These are phyloP conservation scores for Eulemur albifrons DNA, from an alignment of 2,797 vertebrate genomes.

Conservation along the genomic window DNA sequence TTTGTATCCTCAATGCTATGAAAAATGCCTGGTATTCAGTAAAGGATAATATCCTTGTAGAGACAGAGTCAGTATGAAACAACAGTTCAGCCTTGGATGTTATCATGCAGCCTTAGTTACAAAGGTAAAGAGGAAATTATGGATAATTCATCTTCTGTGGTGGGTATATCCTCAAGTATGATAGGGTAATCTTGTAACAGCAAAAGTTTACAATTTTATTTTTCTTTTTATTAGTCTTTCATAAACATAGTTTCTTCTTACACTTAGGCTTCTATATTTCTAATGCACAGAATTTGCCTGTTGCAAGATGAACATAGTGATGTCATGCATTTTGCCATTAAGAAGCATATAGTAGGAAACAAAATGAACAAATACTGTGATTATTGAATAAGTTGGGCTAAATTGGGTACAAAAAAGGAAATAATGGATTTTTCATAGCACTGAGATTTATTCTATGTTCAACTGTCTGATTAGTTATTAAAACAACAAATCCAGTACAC, in stretches of 20 bases:
- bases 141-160: background rate
- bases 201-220: background rate
- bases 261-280: background rate
- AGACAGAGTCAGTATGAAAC: background rate
- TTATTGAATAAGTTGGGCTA: background rate
- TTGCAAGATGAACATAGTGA: background rate
- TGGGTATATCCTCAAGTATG: background rate
- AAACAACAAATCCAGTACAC: background rate
- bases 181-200: background rate
- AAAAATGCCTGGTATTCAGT: background rate
- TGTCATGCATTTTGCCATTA: background rate
- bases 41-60: background rate
- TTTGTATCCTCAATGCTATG: background rate
- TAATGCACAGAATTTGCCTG: background rate
- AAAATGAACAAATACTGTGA: background rate
- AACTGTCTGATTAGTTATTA: background rate
- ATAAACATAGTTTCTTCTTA: background rate
- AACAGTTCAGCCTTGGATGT: background rate
- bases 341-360: background rate
- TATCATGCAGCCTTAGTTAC: background rate
- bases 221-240: background rate
- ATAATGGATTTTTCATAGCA: background rate
- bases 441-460: background rate
- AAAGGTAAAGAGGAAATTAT: background rate
- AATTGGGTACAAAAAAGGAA: background rate